Evolutionary conservation across 2,797 vertebrate species (phyloP), one percentile per base, ranked within the genome.

Genomic region (Sebastiscus albofasciatus): DNA sequence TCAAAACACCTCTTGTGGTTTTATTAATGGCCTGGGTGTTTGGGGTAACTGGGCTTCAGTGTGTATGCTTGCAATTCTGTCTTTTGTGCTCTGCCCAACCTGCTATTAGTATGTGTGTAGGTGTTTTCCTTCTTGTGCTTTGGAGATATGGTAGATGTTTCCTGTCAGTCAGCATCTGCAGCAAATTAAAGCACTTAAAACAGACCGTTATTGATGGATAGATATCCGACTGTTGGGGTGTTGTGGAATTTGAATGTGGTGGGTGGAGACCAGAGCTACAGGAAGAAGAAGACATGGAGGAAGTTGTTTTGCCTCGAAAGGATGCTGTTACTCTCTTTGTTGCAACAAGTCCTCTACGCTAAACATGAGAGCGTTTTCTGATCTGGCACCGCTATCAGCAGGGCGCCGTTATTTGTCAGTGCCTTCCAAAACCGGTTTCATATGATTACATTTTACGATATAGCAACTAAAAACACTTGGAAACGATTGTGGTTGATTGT

Each of bases 131-230:
- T 54, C 36, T 62, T 24, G 42, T 49, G 13, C 31, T 49, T 56
- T 69, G 34, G 72, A 75, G 14, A 83, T 58, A 62, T 52, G 2
- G 24, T 72, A 13, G 13, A 81, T 42, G 24, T 55, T 84, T 18
- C 20, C 11, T 72, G 46, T 75, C 65, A 20, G 49, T 65, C 65
- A 58, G 62, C 86, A 89, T 84, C 90, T 90, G 83, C 67, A 70
- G 72, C 62, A 59, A 65, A 82, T 91, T 84, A 79, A 65, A 46
- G 18, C n/a, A 22, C 8, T 49, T 36, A 20, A 42, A 71, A 42
- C 24, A n/a, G 12, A 20, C 4, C 14, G 20, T 39, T 70, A 72
- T 11, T 3, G 36, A 62, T 52, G 13, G 55, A 72, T 22, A 26
- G 8, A 67, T 61, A 29, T 70, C 22, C 10, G 3, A 70, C 65